phyloP scores from a whole-genome alignment of 2,113 vertebrate genomes.

The Ammodytes marinus region DNA sequence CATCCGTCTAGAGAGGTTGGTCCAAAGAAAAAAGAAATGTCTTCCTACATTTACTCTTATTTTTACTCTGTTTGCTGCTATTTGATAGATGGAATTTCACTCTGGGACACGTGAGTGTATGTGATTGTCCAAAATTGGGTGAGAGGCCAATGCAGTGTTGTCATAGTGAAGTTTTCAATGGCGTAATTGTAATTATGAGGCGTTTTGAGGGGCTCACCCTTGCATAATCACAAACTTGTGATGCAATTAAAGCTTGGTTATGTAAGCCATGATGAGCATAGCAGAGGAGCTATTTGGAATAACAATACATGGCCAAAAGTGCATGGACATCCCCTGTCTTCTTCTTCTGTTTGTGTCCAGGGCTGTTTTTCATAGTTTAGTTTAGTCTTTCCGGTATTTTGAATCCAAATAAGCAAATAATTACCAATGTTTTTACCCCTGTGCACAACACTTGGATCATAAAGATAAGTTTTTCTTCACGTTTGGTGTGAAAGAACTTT shows the following conservation, averaged over 20 bases:
- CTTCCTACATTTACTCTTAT: conserved; percentile 33
- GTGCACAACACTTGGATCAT: neutral
- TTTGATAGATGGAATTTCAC: conserved; percentile 29
- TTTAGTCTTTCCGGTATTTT: no score
- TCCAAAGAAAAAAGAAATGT: conserved; percentile 16
- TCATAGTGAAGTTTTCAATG: conserved; percentile 64
- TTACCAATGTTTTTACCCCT: neutral
- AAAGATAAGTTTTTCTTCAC: neutral
- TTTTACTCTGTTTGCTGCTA: conserved; percentile 49
- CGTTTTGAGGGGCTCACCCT: conserved; percentile 39
- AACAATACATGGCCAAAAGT: neutral
- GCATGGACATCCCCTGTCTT: neutral
- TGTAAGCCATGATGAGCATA: conserved; percentile 35
- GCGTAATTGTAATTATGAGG: conserved; percentile 65
- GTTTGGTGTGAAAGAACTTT: neutral
- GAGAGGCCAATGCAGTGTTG: conserved; percentile 42
- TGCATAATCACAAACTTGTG: conserved; percentile 58
- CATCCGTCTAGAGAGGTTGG: conserved; percentile 74
- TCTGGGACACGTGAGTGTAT: neutral
- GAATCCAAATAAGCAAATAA: neutral
- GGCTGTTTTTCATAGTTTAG: neutral
- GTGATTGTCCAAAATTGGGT: neutral
- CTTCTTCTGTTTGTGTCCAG: neutral
- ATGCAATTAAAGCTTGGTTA: conserved; percentile 70
- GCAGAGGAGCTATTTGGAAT: conserved; percentile 30